Evolutionary conservation across 2,888 invertebrate species (phyloP), one percentile per base, ranked within the genome.

Genomic region (Mellilla xanthometata): DNA sequence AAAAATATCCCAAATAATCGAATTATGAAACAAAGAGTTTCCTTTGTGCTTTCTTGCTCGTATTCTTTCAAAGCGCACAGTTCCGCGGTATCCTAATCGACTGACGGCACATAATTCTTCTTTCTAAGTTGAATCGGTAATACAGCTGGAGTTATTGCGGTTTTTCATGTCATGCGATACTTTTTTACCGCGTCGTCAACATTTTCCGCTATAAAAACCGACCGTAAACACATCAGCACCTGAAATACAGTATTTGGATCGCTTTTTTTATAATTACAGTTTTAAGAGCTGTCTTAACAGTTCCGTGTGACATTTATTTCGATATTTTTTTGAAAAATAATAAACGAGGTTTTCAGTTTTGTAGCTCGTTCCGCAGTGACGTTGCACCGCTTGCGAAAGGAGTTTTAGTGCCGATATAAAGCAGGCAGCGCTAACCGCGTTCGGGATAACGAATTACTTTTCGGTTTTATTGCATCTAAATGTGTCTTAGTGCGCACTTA

Each of bases 91-190:
- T 35, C 49, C 27, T 60, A 65, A 66, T 65, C 65, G 70, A 74
- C 74, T 74, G 72, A 55, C 49, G 49, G 49, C 47, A 54, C 58
- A 64, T 68, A 67, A 64, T 68, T 65, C 65, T 68, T 68, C 65
- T 56, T 62, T 58, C 42, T 60, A 66, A 68, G 64, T 67, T 81
- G 73, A 68, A 71, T 78, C 74, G 68, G 68, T 81, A 80, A 76
- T 76, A 75, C 72, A 72, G 66, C 63, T 65, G 57, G 62, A 68
- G 73, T 79, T 81, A 85, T 76, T 65, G 83, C 71, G 69, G 75
- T 72, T 76, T 87, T 72, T 87, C 87, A 81, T 87, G 85, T 76
- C 64, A 40, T 43, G 54, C 70, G 54, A 55, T 60, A 60, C 59
- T 64, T 68, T 62, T 68, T 60, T 55, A 63, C 62, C 74, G 56